Percentiles rank a stretch among this genome's conserved stretches.
These are phyloP conservation scores for Phalangium opilio DNA, from an alignment of 2,888 invertebrate genomes.

Conservation along the genomic window DNA sequence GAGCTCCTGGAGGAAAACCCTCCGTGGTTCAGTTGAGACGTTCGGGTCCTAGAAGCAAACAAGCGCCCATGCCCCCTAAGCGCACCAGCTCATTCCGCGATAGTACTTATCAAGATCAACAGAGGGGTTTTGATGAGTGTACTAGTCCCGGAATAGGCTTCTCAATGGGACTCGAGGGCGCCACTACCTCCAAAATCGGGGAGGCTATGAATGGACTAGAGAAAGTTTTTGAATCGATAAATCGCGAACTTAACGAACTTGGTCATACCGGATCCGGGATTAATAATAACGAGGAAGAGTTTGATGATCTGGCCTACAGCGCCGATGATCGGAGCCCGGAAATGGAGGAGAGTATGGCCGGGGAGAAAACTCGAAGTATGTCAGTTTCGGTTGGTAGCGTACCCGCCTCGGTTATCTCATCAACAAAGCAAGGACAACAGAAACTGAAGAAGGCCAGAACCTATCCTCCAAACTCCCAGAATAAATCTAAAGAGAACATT, in stretches of 20 bases:
- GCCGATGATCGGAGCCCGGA: slow-evolving; percentile 42
- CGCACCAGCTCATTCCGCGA: slow-evolving; percentile 78
- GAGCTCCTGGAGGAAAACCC: too few species aligned
- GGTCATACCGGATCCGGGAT: slow-evolving; percentile 18
- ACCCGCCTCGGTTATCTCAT: slow-evolving; percentile 20
- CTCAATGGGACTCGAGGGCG: slow-evolving; percentile 21
- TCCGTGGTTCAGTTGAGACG: slow-evolving; percentile 13
- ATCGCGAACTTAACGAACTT: slow-evolving; percentile 36
- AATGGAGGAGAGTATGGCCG: slow-evolving; percentile 32
- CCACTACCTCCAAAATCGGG: slow-evolving; percentile 18
- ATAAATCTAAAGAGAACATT: slow-evolving; percentile 13
- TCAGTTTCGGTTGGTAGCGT: slow-evolving; percentile 14
- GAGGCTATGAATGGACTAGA: slow-evolving; percentile 40
- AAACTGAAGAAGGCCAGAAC: slow-evolving; percentile 47
- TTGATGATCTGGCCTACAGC: slow-evolving; percentile 53
- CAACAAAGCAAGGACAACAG: slow-evolving; percentile 39
- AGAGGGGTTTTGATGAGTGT: slow-evolving; percentile 2
- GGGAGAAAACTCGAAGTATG: not conserved
- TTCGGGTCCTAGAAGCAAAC: slow-evolving; percentile 47
- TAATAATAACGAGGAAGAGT: slow-evolving; percentile 47
- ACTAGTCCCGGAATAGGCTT: slow-evolving; percentile 4
- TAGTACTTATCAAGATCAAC: slow-evolving; percentile 43
- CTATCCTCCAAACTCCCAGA: slow-evolving; percentile 40
- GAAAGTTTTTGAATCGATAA: slow-evolving; percentile 39
- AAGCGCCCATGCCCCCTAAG: slow-evolving; percentile 88